Percentiles rank a stretch among this genome's conserved stretches.
Evolutionary conservation across 2,888 invertebrate species (phyloP).

Genomic region (Sinohyriopsis cumingii): DNA sequence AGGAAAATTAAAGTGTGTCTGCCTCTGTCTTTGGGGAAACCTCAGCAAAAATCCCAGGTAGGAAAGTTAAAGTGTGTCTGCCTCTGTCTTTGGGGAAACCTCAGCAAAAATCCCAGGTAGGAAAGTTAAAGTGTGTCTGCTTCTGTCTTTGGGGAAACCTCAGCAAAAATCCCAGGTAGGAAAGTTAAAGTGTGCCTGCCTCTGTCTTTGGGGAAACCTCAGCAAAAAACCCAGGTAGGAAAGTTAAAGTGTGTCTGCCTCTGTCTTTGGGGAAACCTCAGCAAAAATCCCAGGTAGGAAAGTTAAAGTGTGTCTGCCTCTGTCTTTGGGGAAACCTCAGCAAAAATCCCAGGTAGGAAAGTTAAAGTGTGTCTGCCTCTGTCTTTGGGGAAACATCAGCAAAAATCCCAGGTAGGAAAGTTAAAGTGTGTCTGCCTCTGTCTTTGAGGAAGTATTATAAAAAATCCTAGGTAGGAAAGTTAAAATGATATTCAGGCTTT

Average conservation of each 20-base stretch:
- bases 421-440: slow-evolving; percentile 54
- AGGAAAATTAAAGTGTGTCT: no score
- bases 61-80: slow-evolving; percentile 38
- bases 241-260: slow-evolving; percentile 45
- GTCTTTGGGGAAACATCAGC: slow-evolving; percentile 71
- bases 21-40: slow-evolving; percentile 71
- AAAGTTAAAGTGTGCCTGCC: slow-evolving; percentile 35
- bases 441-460: slow-evolving; percentile 71
- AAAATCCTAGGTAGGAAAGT: slow-evolving; percentile 67
- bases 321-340: slow-evolving; percentile 72
- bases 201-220: slow-evolving; percentile 72
- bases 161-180: slow-evolving; percentile 70
- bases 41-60: slow-evolving; percentile 72
- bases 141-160: slow-evolving; percentile 72
- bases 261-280: slow-evolving; percentile 71
- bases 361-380: slow-evolving; percentile 51
- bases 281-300: slow-evolving; percentile 70
- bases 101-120: slow-evolving; percentile 72
- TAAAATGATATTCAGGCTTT: no score
- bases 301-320: slow-evolving; percentile 45
- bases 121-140: slow-evolving; percentile 32
- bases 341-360: slow-evolving; percentile 69
- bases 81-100: slow-evolving; percentile 71
- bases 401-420: slow-evolving; percentile 68
- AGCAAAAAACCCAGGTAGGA: slow-evolving; percentile 71